Evolutionary conservation across 1,140 invertebrate species (phyloP).

Genomic region (Cardiocondyla obscurior): DNA sequence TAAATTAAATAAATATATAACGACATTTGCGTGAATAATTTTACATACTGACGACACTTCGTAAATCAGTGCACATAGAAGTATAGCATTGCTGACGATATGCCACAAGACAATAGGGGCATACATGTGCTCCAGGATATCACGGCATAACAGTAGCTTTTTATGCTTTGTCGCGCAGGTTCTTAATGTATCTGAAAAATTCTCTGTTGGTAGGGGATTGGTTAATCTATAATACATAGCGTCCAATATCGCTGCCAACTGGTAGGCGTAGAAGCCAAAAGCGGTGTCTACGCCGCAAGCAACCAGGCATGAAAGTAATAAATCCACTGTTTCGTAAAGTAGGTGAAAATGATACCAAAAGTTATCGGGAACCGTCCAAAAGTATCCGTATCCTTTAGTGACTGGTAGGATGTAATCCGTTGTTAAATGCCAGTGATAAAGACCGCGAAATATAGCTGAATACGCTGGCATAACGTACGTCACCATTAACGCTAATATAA

Average conservation of each 20-base stretch:
- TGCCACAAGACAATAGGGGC: not conserved
- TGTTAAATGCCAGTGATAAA: not conserved
- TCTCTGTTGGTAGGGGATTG: not conserved
- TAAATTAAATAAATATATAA: not conserved
- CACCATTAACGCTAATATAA: not conserved
- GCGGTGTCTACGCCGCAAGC: not conserved
- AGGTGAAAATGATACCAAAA: not conserved
- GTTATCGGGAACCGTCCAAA: not conserved
- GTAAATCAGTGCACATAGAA: not conserved
- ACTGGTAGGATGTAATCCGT: not conserved
- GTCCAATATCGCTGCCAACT: not conserved
- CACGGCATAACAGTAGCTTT: not conserved
- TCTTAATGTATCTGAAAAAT: not conserved
- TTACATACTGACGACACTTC: not conserved
- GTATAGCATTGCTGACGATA: not conserved
- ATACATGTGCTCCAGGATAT: not conserved
- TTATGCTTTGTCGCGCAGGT: not conserved
- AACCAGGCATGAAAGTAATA: rapidly evolving
- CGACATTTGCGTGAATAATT: not conserved
- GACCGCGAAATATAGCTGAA: not conserved
- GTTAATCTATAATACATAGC: not conserved
- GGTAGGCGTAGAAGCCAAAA: not conserved
- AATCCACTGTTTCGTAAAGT: not conserved
- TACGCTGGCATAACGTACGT: not conserved
- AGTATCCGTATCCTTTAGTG: too few relatives aligned